Evolutionary conservation across 2,888 invertebrate species (phyloP), one percentile per base, ranked within the genome.

Genomic region (Malthinus seriepunctatus): DNA sequence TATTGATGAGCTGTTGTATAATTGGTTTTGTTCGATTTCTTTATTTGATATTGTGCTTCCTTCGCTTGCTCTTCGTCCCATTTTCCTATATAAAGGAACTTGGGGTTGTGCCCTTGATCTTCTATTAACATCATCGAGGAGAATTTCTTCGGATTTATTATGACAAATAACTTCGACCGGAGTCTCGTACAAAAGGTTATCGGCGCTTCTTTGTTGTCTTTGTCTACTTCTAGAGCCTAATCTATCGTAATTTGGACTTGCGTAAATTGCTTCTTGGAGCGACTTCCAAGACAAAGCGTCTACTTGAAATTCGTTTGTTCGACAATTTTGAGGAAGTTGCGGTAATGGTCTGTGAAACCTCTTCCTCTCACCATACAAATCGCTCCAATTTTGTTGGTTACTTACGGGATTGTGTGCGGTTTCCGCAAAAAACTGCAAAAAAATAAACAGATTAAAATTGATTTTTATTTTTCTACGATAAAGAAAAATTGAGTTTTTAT

Each of bases 351-450:
- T 34, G 15, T 51, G 67, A 53, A 7, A 72, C 69, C 39, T 62
- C 62, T 44, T 69, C 63, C 38, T 52, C n/a, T 79, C 37, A 78
- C 72, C 67, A 79, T 54, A 54, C 15, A 54, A 34, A 31, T 53
- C 62, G 78, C 47, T 81, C 77, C 66, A 78, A 35, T 83, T 82
- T 60, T 86, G 82, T 76, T 89, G 90, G 79, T 93, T 93, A 67
- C 91, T 88, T 78, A 91, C 90, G 42, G 95, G 93, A 76, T 93
- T 91, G 78, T 95, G 92, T 14, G 95, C 95, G 64, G 93, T 92
- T 76, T 91, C 91, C 67, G 93, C 89, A 79, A 93, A 95, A 80
- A 92, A 93, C 93, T 94, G 80, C 10, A 79, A 78, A 54, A 59
- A 69, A 60, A 62, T 54, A 52, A 60, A 51, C 44, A 6, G n/a